Conservation (phyloP, 2,888 invertebrate species). For the Pachydiplax longipennis region DNA sequence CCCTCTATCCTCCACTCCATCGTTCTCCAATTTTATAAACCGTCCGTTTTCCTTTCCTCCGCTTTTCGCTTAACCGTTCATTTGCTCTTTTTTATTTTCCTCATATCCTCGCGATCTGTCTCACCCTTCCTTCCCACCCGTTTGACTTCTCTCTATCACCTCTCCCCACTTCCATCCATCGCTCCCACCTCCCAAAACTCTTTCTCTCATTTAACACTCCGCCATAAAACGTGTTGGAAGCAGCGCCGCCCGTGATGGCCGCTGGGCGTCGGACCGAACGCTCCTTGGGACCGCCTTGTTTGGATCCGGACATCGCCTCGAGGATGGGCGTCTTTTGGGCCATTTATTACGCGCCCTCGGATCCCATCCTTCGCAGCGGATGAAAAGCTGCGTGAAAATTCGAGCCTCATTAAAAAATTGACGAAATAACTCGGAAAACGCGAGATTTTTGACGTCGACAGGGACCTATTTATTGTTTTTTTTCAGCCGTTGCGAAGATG, state of each 20-base stretch:
- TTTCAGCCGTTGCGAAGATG: background rate
- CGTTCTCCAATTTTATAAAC: background rate
- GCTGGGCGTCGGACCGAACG: background rate
- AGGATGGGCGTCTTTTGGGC: background rate
- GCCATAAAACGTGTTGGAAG: constrained; percentile 21
- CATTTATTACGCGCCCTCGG: constrained; percentile 23
- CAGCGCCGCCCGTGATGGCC: constrained; percentile 1
- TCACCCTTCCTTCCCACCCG: background rate
- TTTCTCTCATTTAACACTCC: constrained; percentile 24
- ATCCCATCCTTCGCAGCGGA: background rate
- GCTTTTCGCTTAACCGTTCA: background rate
- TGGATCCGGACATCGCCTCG: constrained; percentile 4
- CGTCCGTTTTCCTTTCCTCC: background rate
- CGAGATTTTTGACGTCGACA: background rate
- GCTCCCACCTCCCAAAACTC: background rate
- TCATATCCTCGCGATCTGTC: background rate
- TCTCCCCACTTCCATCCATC: background rate
- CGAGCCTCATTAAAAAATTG: background rate
- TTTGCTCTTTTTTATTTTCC: background rate
- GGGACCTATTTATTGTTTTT: background rate
- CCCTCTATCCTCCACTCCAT: background rate
- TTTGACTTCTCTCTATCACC: background rate
- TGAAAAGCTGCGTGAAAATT: constrained; percentile 1
- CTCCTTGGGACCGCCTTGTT: constrained; percentile 7
- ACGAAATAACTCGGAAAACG: constrained; percentile 19